Evolutionary conservation across 1,140 invertebrate species (phyloP).

Genomic region (Psilanteris sp.): DNA sequence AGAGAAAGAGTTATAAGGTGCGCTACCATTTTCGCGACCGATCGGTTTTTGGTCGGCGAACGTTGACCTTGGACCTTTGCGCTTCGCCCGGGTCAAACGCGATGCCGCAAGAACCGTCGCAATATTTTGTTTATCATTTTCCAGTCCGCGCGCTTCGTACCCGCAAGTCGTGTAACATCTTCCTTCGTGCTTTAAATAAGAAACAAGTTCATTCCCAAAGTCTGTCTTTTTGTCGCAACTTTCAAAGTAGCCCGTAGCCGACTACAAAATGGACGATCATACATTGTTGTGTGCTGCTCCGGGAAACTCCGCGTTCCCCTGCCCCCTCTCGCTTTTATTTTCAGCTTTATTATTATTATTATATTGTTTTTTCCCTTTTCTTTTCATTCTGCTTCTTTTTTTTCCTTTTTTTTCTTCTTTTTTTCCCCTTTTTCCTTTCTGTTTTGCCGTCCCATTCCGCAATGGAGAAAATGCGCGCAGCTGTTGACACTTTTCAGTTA

Average conservation of each 20-base stretch:
- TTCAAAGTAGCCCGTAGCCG: constrained; percentile 23
- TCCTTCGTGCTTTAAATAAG: constrained; percentile 23
- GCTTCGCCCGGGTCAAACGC: no score
- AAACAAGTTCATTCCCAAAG: constrained; percentile 56
- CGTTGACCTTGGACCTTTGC: no score
- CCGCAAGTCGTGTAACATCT: constrained; percentile 14
- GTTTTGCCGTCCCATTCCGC: constrained; percentile 3
- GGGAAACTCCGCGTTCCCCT: no score
- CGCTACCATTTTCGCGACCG: constrained; percentile 44
- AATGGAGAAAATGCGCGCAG: constrained; percentile 26
- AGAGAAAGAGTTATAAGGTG: constrained; percentile 53
- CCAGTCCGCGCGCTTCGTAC: not conserved
- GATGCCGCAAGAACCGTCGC: no score
- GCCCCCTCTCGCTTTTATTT: no score
- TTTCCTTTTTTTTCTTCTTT: not conserved
- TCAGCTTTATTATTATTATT: no score
- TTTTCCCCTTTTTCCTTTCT: not conserved
- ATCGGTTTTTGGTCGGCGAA: no score
- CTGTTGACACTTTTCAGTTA: constrained; percentile 40
- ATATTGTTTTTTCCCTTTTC: not conserved
- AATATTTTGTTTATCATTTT: not conserved
- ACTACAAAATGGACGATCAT: constrained; percentile 41
- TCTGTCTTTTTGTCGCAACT: constrained; percentile 51
- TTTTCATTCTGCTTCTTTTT: not conserved
- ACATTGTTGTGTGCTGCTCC: constrained; percentile 29